Evolutionary conservation across 1,140 invertebrate species (phyloP).

Genomic region (Tribolium castaneum): DNA sequence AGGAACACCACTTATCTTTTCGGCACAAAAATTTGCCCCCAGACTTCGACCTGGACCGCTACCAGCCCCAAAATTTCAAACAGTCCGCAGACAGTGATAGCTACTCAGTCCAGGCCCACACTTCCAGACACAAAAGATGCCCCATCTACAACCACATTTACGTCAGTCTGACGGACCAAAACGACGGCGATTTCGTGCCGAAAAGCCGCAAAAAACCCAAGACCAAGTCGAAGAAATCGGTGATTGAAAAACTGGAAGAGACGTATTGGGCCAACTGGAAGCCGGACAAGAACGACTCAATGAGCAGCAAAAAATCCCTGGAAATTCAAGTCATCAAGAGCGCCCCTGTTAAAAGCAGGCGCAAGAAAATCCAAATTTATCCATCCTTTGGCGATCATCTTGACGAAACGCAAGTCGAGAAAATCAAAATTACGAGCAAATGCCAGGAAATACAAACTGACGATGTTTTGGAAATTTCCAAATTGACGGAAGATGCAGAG

Average conservation of each 20-base stretch:
- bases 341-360: background rate
- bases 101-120: background rate
- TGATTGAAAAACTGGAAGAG: constrained; percentile 58
- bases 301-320: background rate
- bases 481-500: background rate
- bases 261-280: constrained; percentile 61
- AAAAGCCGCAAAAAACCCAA: background rate
- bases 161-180: constrained; percentile 16
- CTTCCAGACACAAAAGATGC: constrained; percentile 40
- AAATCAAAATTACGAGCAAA: constrained; percentile 1
- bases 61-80: background rate
- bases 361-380: background rate
- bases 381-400: background rate
- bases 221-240: constrained; percentile 34
- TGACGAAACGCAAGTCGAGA: background rate
- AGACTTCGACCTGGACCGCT: constrained; percentile 3
- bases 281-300: constrained; percentile 49
- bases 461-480: background rate
- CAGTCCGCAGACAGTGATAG: background rate
- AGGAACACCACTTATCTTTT: constrained; percentile 28
- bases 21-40: constrained; percentile 25
- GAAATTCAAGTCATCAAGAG: constrained; percentile 21
- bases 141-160: constrained; percentile 52
- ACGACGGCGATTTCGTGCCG: background rate
- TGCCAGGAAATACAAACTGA: constrained; percentile 53